Conservation (phyloP, 2,113 vertebrate genomes). For the Galbula dea region DNA sequence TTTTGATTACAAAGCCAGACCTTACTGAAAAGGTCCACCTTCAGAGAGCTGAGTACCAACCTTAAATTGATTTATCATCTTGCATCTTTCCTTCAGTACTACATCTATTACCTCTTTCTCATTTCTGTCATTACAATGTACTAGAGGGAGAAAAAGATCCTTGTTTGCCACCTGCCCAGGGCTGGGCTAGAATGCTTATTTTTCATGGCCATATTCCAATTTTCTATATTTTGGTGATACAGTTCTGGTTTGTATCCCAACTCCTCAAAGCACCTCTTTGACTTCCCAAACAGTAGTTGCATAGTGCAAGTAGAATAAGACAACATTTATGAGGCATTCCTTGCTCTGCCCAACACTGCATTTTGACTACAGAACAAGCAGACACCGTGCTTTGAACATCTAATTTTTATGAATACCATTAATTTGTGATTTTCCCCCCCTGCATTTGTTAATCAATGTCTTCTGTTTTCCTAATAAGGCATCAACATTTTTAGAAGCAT, state of each 20-base stretch:
- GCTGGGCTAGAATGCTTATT: not conserved
- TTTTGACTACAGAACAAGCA: not conserved
- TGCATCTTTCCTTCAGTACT: not conserved
- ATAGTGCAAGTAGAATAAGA: not conserved
- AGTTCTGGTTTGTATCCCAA: conserved; percentile 35
- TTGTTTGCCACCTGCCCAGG: conserved; percentile 8
- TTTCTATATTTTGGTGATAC: conserved; percentile 4
- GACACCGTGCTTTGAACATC: not conserved
- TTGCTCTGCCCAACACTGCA: not conserved
- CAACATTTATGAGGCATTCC: not conserved
- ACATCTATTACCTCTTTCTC: not conserved
- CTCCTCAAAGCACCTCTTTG: not conserved
- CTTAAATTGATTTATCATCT: conserved; percentile 40
- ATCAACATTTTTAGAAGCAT: not conserved
- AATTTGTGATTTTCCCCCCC: not conserved
- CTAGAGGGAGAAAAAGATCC: not conserved
- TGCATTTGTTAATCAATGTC: not conserved
- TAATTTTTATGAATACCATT: not conserved
- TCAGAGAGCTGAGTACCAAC: conserved; percentile 8
- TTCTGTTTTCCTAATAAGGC: not conserved
- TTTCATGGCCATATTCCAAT: conserved; percentile 35
- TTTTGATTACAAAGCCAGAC: conserved; percentile 20
- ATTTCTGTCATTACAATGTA: not conserved
- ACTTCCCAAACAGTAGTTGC: conserved; percentile 14
- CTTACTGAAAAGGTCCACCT: not conserved